phyloP scores from a whole-genome alignment of 2,113 vertebrate genomes.

The Oxygymnocypris stewartii region DNA sequence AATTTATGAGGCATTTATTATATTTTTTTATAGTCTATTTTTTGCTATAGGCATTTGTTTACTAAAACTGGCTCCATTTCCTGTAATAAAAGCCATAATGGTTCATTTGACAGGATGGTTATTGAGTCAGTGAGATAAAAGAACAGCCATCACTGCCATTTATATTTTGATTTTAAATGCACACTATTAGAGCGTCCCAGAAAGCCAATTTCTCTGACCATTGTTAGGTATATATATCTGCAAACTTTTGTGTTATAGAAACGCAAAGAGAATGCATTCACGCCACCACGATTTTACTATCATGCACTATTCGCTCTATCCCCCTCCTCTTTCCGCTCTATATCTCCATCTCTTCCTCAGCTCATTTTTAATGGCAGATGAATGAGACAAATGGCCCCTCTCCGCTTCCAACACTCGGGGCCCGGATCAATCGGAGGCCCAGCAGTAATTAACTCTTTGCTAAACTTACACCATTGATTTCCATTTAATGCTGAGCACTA shows the following conservation, averaged over 20 bases:
- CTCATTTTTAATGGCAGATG: slow-evolving; percentile 85
- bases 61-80: slow-evolving; percentile 34
- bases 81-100: slow-evolving; percentile 31
- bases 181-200: background rate
- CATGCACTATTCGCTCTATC: background rate
- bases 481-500: slow-evolving; percentile 87
- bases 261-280: background rate
- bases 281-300: background rate
- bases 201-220: background rate
- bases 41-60: slow-evolving; percentile 42
- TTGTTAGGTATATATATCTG: slow-evolving; percentile 7
- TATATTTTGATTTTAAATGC: background rate
- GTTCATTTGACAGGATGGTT: slow-evolving; percentile 8
- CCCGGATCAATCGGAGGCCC: slow-evolving; percentile 85
- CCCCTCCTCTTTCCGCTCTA: slow-evolving; percentile 9
- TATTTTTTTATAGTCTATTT: background rate
- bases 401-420: slow-evolving; percentile 81
- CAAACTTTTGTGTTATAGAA: background rate
- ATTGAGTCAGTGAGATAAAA: slow-evolving; percentile 25
- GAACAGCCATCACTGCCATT: slow-evolving; percentile 13
- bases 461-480: slow-evolving; percentile 93
- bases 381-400: slow-evolving; percentile 85
- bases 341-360: slow-evolving; percentile 64
- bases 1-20: background rate
- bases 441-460: slow-evolving; percentile 93